phyloP scores from a whole-genome alignment of 2,113 vertebrate species.

The Lophotis ruficrista region DNA sequence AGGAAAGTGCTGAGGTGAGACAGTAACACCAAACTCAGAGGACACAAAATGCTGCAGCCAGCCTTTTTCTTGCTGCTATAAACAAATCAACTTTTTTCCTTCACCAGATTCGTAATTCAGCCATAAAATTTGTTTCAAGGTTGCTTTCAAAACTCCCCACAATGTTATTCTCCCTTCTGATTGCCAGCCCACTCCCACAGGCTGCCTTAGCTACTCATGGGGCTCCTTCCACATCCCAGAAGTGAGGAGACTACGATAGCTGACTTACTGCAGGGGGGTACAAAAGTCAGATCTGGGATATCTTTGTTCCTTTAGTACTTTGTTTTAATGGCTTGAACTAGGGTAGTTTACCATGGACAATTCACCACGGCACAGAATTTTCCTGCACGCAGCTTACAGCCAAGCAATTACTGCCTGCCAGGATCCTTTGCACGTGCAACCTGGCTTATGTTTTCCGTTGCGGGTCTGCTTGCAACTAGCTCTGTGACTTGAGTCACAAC shows the following conservation, averaged over 20 bases:
- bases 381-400: background rate
- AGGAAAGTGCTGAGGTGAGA: background rate
- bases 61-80: background rate
- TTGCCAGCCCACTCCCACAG: background rate
- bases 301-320: background rate
- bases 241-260: rapidly evolving
- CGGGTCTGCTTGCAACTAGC: background rate
- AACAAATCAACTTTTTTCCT: background rate
- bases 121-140: background rate
- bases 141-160: conserved; percentile 32
- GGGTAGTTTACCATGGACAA: background rate
- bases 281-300: background rate
- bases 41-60: background rate
- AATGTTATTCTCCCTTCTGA: background rate
- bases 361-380: background rate
- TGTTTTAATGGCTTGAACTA: background rate
- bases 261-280: background rate
- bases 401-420: background rate
- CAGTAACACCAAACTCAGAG: background rate
- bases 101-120: conserved; percentile 14
- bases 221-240: background rate
- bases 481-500: background rate
- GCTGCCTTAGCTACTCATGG: rapidly evolving
- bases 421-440: background rate
- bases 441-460: background rate